phyloP scores from a whole-genome alignment of 2,888 invertebrate species.

The Gymnoscelis rufifasciata region DNA sequence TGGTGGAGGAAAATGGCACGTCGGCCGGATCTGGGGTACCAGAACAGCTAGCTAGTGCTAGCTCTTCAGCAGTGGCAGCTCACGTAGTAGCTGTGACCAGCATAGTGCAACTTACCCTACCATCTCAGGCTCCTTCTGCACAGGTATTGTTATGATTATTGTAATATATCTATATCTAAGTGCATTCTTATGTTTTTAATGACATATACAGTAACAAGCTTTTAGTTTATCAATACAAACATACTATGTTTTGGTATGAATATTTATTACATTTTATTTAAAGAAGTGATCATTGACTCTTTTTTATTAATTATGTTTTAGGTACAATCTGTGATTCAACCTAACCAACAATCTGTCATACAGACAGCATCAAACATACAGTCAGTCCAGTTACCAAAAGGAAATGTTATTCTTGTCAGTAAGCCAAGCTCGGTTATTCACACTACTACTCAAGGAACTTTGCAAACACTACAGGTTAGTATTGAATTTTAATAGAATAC shows the following conservation, averaged over 20 bases:
- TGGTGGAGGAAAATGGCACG: slow-evolving; percentile 93
- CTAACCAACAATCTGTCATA: slow-evolving; percentile 96
- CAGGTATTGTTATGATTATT: slow-evolving; percentile 72
- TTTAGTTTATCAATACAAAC: neutral
- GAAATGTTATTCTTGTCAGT: slow-evolving; percentile 92
- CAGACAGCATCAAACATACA: slow-evolving; percentile 93
- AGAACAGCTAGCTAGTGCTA: slow-evolving; percentile 57
- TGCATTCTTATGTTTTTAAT: no score
- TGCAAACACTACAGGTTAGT: slow-evolving; percentile 90
- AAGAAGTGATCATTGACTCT: no score
- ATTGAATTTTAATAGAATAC: slow-evolving; percentile 7
- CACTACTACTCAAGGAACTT: slow-evolving; percentile 91
- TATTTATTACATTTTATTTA: no score
- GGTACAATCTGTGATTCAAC: slow-evolving; percentile 97
- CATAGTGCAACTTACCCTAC: slow-evolving; percentile 92
- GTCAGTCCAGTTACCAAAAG: slow-evolving; percentile 89
- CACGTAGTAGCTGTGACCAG: slow-evolving; percentile 82
- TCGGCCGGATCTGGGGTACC: slow-evolving; percentile 59
- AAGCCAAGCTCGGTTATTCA: slow-evolving; percentile 96
- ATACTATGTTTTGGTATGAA: no score
- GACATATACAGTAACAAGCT: no score
- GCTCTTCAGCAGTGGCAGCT: slow-evolving; percentile 50
- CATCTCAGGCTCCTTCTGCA: slow-evolving; percentile 81
- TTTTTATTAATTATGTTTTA: slow-evolving; percentile 55
- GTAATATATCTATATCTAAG: no score